Evolutionary conservation across 2,888 invertebrate genomes (phyloP), one percentile per base, ranked within the genome.

Genomic region (Tortrix viridana): DNA sequence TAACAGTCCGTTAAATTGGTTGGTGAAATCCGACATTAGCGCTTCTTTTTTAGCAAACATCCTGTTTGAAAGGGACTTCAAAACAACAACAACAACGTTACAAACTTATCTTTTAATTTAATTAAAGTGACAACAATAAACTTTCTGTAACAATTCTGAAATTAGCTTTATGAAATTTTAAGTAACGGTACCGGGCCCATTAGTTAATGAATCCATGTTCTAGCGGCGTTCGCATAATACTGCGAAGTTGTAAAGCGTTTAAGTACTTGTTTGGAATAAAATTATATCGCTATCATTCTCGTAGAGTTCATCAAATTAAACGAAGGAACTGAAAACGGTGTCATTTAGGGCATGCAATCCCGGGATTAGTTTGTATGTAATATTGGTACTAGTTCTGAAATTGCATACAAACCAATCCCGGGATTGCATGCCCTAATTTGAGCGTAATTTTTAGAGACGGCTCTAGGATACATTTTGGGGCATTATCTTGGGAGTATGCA

Each of bases 151-250:
- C 46, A 43, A 54, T 56, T 58, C 63, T 43, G 52, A 48, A 53
- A 53, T 53, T 58, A 53, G 43, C 47, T 63, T 37, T 9, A 47
- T 58, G 18, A 58, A 57, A 53, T 58, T 58, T 57, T 52, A 57
- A 57, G 47, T 47, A 57, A 52, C 57, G 32, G 57, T 26, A 43
- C 47, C 52, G 52, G 57, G 52, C 46, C 58, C 53, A 58, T 63
- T 58, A 63, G 53, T 53, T 58, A 58, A 63, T 63, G 57, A 63
- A 58, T 63, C 53, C 37, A 43, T 48, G 63, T 53, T 46, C 52
- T 20, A 57, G 50, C 44, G 44, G 50, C 56, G 19, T 23, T 62
- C 56, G 46, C 50, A 23, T 46, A 46, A 61, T 50, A 56, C 50
- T 23, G 56, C 23, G 18, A 22, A 55, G 38, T 49, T 55, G 48